These are phyloP conservation scores for Gobiocypris rarus DNA, from an alignment of 2,113 vertebrate species.

Conservation along the genomic window DNA sequence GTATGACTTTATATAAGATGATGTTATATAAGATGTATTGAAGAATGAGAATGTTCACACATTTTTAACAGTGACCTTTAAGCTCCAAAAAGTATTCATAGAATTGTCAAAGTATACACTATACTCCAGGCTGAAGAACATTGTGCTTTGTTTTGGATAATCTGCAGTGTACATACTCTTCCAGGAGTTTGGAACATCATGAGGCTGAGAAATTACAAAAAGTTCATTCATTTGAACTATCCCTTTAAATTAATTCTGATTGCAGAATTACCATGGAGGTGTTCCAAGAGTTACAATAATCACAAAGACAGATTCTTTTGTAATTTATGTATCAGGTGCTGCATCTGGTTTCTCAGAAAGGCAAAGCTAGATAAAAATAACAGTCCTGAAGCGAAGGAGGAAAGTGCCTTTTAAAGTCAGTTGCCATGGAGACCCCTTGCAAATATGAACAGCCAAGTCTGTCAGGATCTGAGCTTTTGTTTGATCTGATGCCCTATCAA, in stretches of 20 bases:
- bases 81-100: no score
- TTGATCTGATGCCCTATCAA: conserved; percentile 41
- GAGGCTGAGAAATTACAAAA: not conserved
- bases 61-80: no score
- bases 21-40: no score
- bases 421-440: conserved; percentile 39
- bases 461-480: conserved; percentile 19
- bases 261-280: not conserved
- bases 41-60: no score
- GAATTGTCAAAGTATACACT: not conserved
- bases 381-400: conserved; percentile 14
- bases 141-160: not conserved
- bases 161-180: not conserved
- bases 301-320: not conserved
- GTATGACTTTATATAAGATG: no score
- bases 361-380: conserved; percentile 40
- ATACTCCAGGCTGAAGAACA: not conserved
- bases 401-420: conserved; percentile 26
- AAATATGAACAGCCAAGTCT: conserved; percentile 15
- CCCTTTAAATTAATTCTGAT: not conserved
- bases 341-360: conserved; percentile 15
- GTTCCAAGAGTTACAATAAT: not conserved
- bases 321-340: not conserved
- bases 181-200: not conserved
- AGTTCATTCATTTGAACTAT: not conserved